These are phyloP conservation scores for Podarcis muralis DNA, from an alignment of 2,113 vertebrate species.

Conservation along the genomic window DNA sequence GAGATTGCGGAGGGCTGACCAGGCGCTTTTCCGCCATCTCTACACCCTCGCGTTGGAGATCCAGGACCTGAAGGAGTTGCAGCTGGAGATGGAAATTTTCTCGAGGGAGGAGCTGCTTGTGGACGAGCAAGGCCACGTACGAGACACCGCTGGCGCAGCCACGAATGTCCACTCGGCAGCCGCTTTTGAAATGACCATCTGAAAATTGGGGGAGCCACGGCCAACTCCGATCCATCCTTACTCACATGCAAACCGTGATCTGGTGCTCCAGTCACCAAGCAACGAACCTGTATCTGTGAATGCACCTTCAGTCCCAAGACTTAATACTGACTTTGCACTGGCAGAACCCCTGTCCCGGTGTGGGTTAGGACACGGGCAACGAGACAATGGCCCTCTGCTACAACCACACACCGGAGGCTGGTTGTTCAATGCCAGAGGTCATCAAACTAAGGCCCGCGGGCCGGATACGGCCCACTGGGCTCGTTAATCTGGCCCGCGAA, in stretches of 20 bases:
- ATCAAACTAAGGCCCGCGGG: no score
- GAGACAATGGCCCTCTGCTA: no score
- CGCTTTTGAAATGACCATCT: conserved; percentile 17
- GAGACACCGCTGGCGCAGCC: neutral
- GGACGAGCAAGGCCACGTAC: neutral
- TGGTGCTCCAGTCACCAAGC: neutral
- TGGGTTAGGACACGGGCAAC: no score
- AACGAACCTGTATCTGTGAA: neutral
- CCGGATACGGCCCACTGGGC: no score
- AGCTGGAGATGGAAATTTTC: neutral
- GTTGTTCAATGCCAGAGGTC: no score
- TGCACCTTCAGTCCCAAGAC: no score
- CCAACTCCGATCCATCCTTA: neutral
- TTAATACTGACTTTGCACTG: no score
- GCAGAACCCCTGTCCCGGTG: no score
- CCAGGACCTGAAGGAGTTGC: conserved; percentile 39
- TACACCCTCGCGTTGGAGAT: conserved; percentile 59
- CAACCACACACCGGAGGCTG: no score
- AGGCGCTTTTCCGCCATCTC: conserved; percentile 55
- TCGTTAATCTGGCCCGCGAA: no score
- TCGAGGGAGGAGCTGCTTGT: neutral
- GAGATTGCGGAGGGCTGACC: conserved; percentile 42
- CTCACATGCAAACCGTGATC: neutral
- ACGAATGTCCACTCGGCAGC: no score
- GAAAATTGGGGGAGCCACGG: neutral